Conservation (phyloP, 2,113 vertebrate species). For the Thinocorus orbignyianus region DNA sequence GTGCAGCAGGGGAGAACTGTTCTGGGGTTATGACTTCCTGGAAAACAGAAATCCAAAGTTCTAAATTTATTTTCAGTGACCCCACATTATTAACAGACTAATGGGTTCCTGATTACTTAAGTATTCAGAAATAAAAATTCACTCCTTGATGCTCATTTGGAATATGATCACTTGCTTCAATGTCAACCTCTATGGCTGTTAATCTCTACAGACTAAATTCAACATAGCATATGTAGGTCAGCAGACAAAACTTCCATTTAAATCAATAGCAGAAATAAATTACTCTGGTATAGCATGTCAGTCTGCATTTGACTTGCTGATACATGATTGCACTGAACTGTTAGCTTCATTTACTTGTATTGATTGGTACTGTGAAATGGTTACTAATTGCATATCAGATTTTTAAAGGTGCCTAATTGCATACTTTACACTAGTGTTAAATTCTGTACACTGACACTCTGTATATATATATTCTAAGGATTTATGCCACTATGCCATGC, state of each 20-base stretch:
- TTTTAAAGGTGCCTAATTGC: conserved; percentile 48
- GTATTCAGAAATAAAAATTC: not conserved
- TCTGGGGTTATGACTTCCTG: not conserved
- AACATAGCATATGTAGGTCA: conserved; percentile 11
- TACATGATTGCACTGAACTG: conserved; percentile 25
- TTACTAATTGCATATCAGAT: conserved; percentile 49
- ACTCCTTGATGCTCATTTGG: not conserved
- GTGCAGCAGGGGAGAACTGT: not conserved
- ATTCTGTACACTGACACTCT: not conserved
- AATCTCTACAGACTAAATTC: not conserved
- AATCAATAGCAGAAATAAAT: conserved; percentile 53
- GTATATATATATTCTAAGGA: not conserved
- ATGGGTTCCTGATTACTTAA: not conserved
- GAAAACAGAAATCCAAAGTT: not conserved
- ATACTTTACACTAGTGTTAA: not conserved
- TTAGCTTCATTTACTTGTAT: conserved; percentile 51
- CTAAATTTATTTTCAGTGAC: not conserved
- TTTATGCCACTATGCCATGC: not conserved
- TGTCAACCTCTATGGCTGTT: not conserved
- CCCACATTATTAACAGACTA: not conserved
- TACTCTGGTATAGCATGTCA: not conserved
- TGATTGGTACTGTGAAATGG: conserved; percentile 42
- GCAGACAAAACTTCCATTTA: not conserved
- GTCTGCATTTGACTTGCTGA: conserved; percentile 38
- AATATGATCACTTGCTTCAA: not conserved